Percentiles rank a stretch among this genome's conserved stretches.
Evolutionary conservation across 2,797 vertebrate genomes (phyloP).

Genomic region (Microcaecilia unicolor): DNA sequence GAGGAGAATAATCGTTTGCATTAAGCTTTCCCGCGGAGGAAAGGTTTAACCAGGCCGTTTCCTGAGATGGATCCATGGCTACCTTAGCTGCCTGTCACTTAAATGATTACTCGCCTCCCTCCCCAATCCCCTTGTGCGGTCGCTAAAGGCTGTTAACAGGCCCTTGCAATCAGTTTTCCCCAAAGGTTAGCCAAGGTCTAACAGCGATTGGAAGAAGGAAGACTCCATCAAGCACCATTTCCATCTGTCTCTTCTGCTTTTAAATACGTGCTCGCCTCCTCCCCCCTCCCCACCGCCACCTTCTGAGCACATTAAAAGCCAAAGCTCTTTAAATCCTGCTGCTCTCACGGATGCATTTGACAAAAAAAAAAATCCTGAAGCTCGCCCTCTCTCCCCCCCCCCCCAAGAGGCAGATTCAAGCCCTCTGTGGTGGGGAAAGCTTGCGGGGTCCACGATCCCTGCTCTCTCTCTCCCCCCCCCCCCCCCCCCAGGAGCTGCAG

Average conservation of each 20-base stretch:
- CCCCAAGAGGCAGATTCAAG: not conserved
- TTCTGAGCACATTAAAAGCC: not conserved
- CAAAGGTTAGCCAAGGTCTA: constrained; percentile 52
- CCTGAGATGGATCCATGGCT: constrained; percentile 32
- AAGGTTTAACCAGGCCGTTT: constrained; percentile 43
- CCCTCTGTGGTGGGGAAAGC: too few species aligned
- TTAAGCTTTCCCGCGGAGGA: constrained; percentile 27
- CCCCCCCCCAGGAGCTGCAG: too few species aligned
- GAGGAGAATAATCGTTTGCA: constrained; percentile 26
- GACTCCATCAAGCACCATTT: too few species aligned
- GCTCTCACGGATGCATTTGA: too few species aligned
- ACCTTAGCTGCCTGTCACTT: constrained; percentile 32
- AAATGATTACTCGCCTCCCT: constrained; percentile 23
- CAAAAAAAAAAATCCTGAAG: not conserved
- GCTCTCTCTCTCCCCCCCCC: constrained; percentile 35
- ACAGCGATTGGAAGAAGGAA: constrained; percentile 19
- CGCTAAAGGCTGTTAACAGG: constrained; percentile 25
- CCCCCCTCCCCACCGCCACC: not conserved
- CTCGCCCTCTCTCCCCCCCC: too few species aligned
- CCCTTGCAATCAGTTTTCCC: constrained; percentile 42
- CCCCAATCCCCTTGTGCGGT: constrained; percentile 17
- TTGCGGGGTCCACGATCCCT: not conserved
- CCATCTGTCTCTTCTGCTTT: too few species aligned
- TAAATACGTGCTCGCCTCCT: too few species aligned
- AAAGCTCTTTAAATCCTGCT: not conserved